Evolutionary conservation across 2,888 invertebrate genomes (phyloP), one percentile per base, ranked within the genome.

Genomic region (Lamellibrachia columna): DNA sequence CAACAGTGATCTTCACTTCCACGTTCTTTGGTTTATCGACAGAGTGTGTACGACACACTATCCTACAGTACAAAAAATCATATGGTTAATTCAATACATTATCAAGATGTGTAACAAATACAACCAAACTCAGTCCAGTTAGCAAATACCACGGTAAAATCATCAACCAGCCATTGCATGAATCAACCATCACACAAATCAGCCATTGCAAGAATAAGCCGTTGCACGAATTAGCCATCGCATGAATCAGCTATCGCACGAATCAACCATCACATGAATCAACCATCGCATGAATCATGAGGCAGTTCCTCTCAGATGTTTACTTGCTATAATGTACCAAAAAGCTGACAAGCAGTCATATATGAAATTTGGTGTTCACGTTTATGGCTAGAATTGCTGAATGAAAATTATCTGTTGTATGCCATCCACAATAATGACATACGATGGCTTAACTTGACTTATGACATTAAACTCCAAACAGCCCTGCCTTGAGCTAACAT

Each of bases 11-110:
- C 2, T 90, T 52, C 60, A 93, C 90, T 3, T 55, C 90, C 8
- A 92, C 92, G 6, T 52, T 22, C 28, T 53, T 91, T 60, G 91
- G 60, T 55, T 90, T 2, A 15, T 22, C n/a, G 1, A 75, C 93
- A 4, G 1, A 0, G 0, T 91, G 8, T 60, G 92, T 92, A 52
- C 8, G 40, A 90, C 93, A 93, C 90, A 93, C 93, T 52, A 93
- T 93, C 92, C 93, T 93, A 91, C 75, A 75, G 9, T n/a, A 60
- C n/a, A 52, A 4, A 91, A n/a, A 53, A 91, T 7, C 53, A 52
- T 90, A 15, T 22, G 15, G 15, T 52, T 91, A 52, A n/a, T 53
- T 53, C 28, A 28, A 52, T 52, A 75, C 3, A 7, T 40, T 75
- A 92, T n/a, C 15, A 58, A 75, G 22, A 11, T 91, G 6, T 91